Percentiles rank a stretch among this genome's conserved stretches.
Evolutionary conservation across 2,113 vertebrate species (phyloP).

Genomic region (Morone saxatilis): DNA sequence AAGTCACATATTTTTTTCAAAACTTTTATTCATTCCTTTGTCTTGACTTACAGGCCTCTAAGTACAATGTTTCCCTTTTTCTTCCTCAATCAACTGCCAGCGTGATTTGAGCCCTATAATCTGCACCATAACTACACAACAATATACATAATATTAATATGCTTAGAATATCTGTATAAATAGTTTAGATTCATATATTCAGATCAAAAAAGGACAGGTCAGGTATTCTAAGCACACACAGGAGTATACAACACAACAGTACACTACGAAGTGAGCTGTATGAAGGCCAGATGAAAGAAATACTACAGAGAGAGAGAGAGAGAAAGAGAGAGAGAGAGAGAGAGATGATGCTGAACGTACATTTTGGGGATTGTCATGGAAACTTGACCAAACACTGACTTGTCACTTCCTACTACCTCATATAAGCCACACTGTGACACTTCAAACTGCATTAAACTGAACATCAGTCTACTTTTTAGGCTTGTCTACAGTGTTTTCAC

Average conservation of each 20-base stretch:
- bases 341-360: neutral
- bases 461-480: neutral
- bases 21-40: neutral
- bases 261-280: no score
- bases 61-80: neutral
- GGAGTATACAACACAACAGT: neutral
- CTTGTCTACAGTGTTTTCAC: neutral
- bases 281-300: neutral
- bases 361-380: neutral
- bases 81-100: neutral
- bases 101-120: neutral
- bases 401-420: neutral
- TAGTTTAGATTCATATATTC: neutral
- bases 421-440: neutral
- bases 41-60: neutral
- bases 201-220: neutral
- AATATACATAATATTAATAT: neutral
- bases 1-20: neutral
- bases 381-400: neutral
- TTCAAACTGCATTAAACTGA: neutral
- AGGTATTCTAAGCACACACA: neutral
- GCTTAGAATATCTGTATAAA: neutral
- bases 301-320: no score
- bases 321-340: no score
- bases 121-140: neutral